Base-by-base conservation (phyloP, 2,797 vertebrate genomes). In the Microhierax caerulescens region DNA sequence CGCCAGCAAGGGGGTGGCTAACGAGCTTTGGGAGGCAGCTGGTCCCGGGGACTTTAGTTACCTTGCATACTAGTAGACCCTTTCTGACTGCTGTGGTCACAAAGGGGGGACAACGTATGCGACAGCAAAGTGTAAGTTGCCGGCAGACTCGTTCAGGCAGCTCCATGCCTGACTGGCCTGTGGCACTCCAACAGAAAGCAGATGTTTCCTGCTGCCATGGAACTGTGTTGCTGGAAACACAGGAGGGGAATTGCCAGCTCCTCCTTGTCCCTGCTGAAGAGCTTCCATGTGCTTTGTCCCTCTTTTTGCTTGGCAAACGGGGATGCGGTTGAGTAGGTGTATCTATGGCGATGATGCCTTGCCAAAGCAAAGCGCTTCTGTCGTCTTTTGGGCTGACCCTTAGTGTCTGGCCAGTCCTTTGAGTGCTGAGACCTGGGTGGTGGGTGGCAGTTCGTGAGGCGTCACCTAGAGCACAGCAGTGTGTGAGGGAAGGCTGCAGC, bases 91-190 rank as follows among this genome's bases (percentile, higher is more conserved):
- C 60, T 78, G 23, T 99, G 98, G 97, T 98, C 98, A 86, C 67
- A 93, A 98, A 98, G 98, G 98, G 97, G 98, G 98, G 98, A 98
- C 98, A 98, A 85, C 0, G 97, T 98, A 97, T 98, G 98, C 98
- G 57, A 98, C 17, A 99, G 93, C 95, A 98, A 98, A 96, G 53
- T 43, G 45, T 19, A 7, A 95, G 61, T 63, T 64, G 51, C 85
- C 41, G 18, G 41, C 57, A 22, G 61, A 63, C 41, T 73, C 45
- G 1, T 28, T 18, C 1, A 8, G 30, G 64, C 59, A 45, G 24
- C 21, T 78, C 27, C 43, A 1, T 61, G 50, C 11, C 86, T 68
- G 79, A 13, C 7, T 22, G 53, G 16, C 70, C 88, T 56, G 73
- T 0, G 30, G 85, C 23, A 3, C 91, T 95, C 47, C 15, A 3